Evolutionary conservation across 2,113 vertebrate genomes (phyloP), one percentile per base, ranked within the genome.

Genomic region (Corythornis cristatus): DNA sequence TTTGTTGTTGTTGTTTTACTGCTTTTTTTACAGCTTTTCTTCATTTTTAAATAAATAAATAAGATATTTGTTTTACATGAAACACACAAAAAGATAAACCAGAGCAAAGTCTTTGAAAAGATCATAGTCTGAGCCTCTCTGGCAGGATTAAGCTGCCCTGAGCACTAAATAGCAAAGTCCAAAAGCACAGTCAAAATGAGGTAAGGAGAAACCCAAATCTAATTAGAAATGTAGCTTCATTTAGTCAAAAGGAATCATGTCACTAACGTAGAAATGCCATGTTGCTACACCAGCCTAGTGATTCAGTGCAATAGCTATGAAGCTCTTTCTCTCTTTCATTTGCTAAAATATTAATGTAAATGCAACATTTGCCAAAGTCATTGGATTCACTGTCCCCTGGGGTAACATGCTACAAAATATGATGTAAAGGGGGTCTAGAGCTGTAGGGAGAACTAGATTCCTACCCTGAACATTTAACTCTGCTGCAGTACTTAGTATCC

Each of bases 271-370:
- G 37, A 54, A 89, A 37, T 13, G 33, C 62, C 15, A 5, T 18
- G 9, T 33, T 89, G 48, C 35, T 64, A 43, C 53, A 75, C 18
- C 18, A 61, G 77, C 11, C 61, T 35, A 4, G 31, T 77, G 46
- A 62, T 81, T 84, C 77, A 78, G 14, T 43, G 29, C 62, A 89
- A 60, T 33, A 88, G 15, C 22, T 91, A 53, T 29, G 31, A 74
- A 57, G 37, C 8, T 48, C 78, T 79, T 73, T 51, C n/a, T 60
- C 43, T 62, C 18, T 66, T 89, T 62, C 40, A 62, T 66, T 84
- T 76, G 50, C 31, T 91, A 26, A 93, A 96, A 93, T 83, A 87
- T 93, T 93, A 45, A 93, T 85, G 64, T 50, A 82, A 87, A 93
- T 65, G 67, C 56, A 89, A 13, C 26, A 57, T 89, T 84, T 89